Evolutionary conservation across 2,888 invertebrate genomes (phyloP).

Genomic region (Cetonia aurata): DNA sequence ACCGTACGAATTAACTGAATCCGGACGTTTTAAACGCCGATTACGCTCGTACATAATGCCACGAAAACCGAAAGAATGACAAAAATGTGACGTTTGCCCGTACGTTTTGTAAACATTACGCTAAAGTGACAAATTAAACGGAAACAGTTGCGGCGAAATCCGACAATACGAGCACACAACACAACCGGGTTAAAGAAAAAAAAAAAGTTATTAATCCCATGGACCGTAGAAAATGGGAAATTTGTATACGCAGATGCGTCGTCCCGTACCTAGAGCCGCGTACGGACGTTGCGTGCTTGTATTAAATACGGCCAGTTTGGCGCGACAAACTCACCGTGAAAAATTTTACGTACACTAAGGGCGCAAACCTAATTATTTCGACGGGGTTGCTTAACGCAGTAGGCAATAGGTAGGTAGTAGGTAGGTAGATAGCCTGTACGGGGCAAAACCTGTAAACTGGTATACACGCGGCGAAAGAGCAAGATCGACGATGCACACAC

Average conservation of each 20-base stretch:
- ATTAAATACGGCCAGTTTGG: conserved; percentile 41
- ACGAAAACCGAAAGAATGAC: not conserved
- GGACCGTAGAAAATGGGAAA: conserved; percentile 41
- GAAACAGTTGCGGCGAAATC: conserved; percentile 27
- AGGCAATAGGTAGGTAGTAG: conserved; percentile 26
- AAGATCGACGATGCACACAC: conserved; percentile 44
- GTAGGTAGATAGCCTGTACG: conserved; percentile 21
- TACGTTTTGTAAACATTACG: conserved; percentile 9
- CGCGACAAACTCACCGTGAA: conserved; percentile 42
- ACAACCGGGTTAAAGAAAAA: conserved; percentile 15
- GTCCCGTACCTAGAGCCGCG: conserved; percentile 15
- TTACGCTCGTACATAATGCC: not conserved
- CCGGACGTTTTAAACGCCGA: too few relatives aligned
- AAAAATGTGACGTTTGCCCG: conserved; percentile 21
- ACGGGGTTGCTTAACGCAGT: conserved; percentile 39
- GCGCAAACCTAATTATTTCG: conserved; percentile 42
- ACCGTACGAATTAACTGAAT: too few relatives aligned
- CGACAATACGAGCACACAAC: conserved; percentile 11
- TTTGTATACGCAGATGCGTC: conserved; percentile 37
- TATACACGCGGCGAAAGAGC: conserved; percentile 37
- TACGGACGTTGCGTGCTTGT: conserved; percentile 21
- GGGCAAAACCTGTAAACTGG: conserved; percentile 37
- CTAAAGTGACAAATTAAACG: conserved; percentile 35
- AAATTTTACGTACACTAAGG: conserved; percentile 42
- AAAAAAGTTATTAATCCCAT: conserved; percentile 31